Evolutionary conservation across 2,888 invertebrate species (phyloP), one percentile per base, ranked within the genome.

Genomic region (Parelbella ahira): DNA sequence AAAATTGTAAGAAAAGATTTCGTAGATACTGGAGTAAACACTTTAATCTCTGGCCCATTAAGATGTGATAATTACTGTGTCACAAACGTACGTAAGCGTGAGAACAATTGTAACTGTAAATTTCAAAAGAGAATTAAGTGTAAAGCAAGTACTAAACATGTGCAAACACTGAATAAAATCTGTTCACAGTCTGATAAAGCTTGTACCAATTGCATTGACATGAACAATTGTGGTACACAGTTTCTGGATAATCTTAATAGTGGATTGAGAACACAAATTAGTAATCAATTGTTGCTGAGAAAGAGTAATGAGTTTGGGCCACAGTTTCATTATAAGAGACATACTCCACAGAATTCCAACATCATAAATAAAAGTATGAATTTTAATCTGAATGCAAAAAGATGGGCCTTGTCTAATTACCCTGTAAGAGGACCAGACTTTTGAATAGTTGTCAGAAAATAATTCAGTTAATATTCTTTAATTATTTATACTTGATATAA

Each of bases 401-500:
- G 73, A 23, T 84, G 84, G 84, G 68, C 80, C 13, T 37, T 83
- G 34, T 60, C 73, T 5, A 60, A 56, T 38, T 58, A 62, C 37
- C 66, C 67, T 6, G 45, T 52, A 1, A 63, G 58, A 45, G 82
- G 82, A 4, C 84, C 84, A 10, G 84, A 84, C 51, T 84, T 83
- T 54, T 83, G 54, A 61, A 9, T n/a, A n/a, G n/a, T n/a, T n/a
- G n/a, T n/a, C n/a, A n/a, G n/a, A n/a, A n/a, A n/a, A n/a, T n/a
- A n/a, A n/a, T 15, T 15, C 15, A 15, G 15, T 15, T 15, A 15
- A 15, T 15, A 4, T 3, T 15, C 2, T 15, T 15, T 15, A 15
- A 15, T 4, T 15, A 15, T 15, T n/a, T n/a, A n/a, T n/a, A n/a
- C n/a, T n/a, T n/a, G n/a, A n/a, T n/a, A n/a, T n/a, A n/a, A n/a